Percentiles rank a stretch among this genome's conserved stretches.
These are phyloP conservation scores for Resseliella maxima DNA, from an alignment of 2,888 invertebrate genomes.

Conservation along the genomic window DNA sequence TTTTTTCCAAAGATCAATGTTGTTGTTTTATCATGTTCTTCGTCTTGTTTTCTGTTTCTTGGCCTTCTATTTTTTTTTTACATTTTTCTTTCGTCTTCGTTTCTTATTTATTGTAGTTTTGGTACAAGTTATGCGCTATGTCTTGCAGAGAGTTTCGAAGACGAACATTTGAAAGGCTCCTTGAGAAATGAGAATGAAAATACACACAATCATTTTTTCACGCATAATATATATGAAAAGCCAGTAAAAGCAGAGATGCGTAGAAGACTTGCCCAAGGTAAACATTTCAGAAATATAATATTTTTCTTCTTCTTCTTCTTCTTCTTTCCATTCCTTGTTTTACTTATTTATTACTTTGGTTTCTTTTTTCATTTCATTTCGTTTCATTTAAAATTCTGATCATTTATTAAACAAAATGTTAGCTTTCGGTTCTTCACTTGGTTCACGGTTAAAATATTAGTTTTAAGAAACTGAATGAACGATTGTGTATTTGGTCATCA, in stretches of 20 bases:
- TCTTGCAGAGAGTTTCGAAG: too few species aligned
- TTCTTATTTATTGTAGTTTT: too few species aligned
- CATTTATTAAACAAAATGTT: neutral
- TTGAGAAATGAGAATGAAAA: too few species aligned
- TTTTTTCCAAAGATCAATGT: too few species aligned
- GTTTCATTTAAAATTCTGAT: conserved; percentile 25
- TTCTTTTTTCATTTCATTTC: neutral
- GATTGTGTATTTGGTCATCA: conserved; percentile 1
- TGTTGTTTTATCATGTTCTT: too few species aligned
- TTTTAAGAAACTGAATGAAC: too few species aligned
- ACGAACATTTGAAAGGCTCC: too few species aligned
- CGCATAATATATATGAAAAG: neutral
- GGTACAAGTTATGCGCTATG: too few species aligned
- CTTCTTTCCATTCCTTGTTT: neutral
- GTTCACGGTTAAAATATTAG: neutral
- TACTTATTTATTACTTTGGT: neutral
- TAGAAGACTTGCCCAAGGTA: neutral
- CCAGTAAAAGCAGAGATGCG: neutral
- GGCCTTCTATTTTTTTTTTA: too few species aligned
- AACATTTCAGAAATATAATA: conserved; percentile 6
- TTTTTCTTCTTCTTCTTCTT: neutral
- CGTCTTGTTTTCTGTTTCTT: too few species aligned
- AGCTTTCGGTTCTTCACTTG: neutral
- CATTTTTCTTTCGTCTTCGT: too few species aligned
- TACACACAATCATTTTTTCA: too few species aligned